A percentile compares a stretch with the other conserved stretches of the same genome.
Conservation (phyloP, 2,113 vertebrate species). For the Dascyllus trimaculatus region DNA sequence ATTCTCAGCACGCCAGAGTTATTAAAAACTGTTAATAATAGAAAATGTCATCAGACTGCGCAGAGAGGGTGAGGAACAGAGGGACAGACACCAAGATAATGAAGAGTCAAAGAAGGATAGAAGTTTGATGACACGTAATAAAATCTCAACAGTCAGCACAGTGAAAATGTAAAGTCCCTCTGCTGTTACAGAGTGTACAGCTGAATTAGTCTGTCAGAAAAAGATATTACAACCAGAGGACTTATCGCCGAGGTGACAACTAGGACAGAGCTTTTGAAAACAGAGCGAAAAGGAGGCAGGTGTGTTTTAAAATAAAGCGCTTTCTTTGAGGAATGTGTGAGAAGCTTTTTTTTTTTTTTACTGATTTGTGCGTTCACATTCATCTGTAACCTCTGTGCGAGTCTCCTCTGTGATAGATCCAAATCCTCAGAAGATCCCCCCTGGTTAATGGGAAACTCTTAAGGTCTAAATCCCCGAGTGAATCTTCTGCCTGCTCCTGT, state of each 20-base stretch:
- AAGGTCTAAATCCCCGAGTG: accelerated
- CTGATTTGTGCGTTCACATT: neutral
- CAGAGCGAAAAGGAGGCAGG: neutral
- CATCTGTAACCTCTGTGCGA: neutral
- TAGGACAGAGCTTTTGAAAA: neutral
- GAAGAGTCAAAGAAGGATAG: constrained; percentile 11
- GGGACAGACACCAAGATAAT: constrained; percentile 19
- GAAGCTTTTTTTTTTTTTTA: neutral
- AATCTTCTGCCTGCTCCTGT: neutral
- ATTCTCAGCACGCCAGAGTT: neutral
- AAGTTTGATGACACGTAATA: constrained; percentile 28
- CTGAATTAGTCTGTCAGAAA: constrained; percentile 8
- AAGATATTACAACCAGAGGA: constrained; percentile 17
- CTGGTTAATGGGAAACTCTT: constrained; percentile 16
- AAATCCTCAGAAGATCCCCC: neutral
- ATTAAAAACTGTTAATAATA: constrained; percentile 1
- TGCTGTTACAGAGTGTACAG: neutral
- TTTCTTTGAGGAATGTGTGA: neutral
- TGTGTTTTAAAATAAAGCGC: neutral
- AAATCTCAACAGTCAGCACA: constrained; percentile 7
- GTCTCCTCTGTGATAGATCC: neutral
- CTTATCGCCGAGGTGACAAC: neutral
- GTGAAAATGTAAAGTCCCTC: neutral
- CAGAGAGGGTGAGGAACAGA: neutral
- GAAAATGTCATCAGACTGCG: neutral